phyloP scores from a whole-genome alignment of 2,113 vertebrate species.

The Porphyrio hochstetteri region DNA sequence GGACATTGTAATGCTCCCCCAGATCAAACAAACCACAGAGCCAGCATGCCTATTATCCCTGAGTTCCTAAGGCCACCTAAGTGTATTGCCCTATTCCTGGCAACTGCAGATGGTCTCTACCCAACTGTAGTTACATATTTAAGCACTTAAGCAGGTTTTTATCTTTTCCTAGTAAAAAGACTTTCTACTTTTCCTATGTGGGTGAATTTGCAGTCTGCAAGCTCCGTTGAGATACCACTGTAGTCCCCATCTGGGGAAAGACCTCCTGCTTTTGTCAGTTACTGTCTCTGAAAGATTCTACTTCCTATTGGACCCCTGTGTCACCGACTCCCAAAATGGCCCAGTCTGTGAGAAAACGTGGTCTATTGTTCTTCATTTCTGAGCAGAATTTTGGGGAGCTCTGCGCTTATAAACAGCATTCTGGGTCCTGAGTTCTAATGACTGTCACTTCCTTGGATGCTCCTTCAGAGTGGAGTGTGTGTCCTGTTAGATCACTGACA shows the following conservation, averaged over 20 bases:
- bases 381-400: background rate
- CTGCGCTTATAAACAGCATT: background rate
- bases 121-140: background rate
- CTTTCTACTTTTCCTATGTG: background rate
- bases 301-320: background rate
- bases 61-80: background rate
- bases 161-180: background rate
- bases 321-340: background rate
- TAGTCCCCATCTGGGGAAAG: background rate
- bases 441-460: rapidly evolving
- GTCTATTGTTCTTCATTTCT: background rate
- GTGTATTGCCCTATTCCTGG: background rate
- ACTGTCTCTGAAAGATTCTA: background rate
- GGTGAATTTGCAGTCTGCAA: background rate
- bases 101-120: background rate
- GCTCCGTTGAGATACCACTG: background rate
- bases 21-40: background rate
- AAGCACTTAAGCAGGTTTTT: background rate
- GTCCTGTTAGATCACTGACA: background rate
- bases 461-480: background rate
- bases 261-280: background rate
- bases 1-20: rapidly evolving
- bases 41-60: background rate
- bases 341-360: background rate
- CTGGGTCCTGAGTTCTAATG: background rate